Percentiles rank a stretch among this genome's conserved stretches.
These are phyloP conservation scores for Campoplex nolae DNA, from an alignment of 2,888 invertebrate species.

Conservation along the genomic window DNA sequence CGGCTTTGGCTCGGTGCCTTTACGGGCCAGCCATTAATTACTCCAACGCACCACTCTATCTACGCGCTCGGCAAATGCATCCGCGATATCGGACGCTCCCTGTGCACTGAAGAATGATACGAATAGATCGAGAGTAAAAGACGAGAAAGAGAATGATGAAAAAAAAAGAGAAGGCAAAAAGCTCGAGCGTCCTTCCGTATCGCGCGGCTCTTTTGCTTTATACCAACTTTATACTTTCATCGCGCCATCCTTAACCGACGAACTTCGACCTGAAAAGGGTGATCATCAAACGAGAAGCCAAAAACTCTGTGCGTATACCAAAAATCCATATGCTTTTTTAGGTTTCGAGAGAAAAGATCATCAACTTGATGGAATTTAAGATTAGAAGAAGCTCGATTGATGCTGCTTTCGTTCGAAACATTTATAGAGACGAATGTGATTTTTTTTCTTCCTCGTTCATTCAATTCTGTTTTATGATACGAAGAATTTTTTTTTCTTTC, in stretches of 20 bases:
- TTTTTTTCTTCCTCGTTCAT: not conserved
- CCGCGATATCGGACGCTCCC: conserved; percentile 57
- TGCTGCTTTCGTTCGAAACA: not conserved
- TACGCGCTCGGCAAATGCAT: conserved; percentile 72
- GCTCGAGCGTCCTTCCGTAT: conserved; percentile 33
- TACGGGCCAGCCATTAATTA: conserved; percentile 72
- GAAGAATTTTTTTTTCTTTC: not conserved
- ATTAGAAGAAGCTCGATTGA: not conserved
- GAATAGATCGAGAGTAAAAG: conserved; percentile 6
- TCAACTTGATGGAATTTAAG: no score
- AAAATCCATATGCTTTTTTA: no score
- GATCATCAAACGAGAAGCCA: conserved; percentile 16
- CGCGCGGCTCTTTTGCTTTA: conserved; percentile 33
- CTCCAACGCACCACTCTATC: conserved; percentile 72
- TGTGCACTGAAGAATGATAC: conserved; percentile 12
- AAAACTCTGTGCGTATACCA: conserved; percentile 18
- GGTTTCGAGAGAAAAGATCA: no score
- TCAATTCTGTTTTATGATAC: not conserved
- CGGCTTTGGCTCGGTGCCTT: conserved; percentile 68
- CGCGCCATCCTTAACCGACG: conserved; percentile 47
- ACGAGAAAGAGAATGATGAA: conserved; percentile 36
- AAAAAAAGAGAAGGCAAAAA: conserved; percentile 27
- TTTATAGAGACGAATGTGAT: not conserved
- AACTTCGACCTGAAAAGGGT: conserved; percentile 17
- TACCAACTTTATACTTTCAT: conserved; percentile 30